Evolutionary conservation across 2,113 vertebrate genomes (phyloP).

Genomic region (Ceuthmochares aereus): DNA sequence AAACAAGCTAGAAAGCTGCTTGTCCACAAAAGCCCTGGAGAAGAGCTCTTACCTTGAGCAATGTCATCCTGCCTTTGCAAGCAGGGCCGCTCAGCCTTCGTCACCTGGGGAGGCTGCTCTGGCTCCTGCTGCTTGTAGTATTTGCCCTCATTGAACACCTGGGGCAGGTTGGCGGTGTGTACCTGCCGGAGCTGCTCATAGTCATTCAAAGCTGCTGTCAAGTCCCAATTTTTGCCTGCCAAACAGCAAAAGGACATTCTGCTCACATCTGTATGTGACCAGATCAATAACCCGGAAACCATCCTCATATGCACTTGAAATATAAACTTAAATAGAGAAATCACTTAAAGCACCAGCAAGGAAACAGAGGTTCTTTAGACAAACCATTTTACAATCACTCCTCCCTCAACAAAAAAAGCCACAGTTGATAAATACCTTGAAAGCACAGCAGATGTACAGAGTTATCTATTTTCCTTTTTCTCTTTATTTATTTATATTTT

Average conservation of each 20-base stretch:
- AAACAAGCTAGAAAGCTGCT: not conserved
- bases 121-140: constrained; percentile 83
- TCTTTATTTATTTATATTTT: not conserved
- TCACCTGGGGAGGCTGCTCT: constrained; percentile 84
- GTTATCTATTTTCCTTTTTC: not conserved
- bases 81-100: constrained; percentile 80
- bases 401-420: not conserved
- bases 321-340: not conserved
- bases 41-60: constrained; percentile 81
- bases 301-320: not conserved
- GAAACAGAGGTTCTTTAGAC: not conserved
- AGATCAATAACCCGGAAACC: not conserved
- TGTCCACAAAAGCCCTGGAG: not conserved
- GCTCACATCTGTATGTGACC: not conserved
- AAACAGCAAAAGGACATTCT: not conserved
- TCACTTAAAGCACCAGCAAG: not conserved
- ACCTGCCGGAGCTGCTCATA: constrained; percentile 97
- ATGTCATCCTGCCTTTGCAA: constrained; percentile 91
- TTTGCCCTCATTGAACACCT: constrained; percentile 93
- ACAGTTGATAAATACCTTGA: not conserved
- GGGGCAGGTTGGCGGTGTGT: constrained; percentile 93
- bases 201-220: constrained; percentile 93
- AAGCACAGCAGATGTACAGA: not conserved
- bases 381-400: not conserved
- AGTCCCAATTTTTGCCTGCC: constrained; percentile 98